phyloP scores from a whole-genome alignment of 2,113 vertebrate genomes.

The Ursus arctos region DNA sequence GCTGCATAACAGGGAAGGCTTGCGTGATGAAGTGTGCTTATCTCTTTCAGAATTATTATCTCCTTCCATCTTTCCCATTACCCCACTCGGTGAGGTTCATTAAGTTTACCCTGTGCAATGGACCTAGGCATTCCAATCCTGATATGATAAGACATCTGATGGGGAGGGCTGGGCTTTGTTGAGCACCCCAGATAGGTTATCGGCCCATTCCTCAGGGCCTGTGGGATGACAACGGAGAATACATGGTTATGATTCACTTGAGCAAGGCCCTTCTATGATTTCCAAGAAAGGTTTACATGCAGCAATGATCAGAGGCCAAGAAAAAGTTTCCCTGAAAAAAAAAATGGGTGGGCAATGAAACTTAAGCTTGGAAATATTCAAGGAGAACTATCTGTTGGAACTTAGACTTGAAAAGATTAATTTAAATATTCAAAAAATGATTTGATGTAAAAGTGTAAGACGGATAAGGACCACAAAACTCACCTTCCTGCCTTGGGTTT shows the following conservation, averaged over 20 bases:
- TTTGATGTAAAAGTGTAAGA: neutral
- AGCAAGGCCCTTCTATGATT: neutral
- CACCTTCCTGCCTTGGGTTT: neutral
- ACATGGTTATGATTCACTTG: neutral
- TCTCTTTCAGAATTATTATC: constrained; percentile 9
- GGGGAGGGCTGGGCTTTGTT: neutral
- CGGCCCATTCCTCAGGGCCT: neutral
- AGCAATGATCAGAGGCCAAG: neutral
- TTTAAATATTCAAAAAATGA: neutral
- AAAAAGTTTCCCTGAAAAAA: neutral
- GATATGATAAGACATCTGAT: neutral
- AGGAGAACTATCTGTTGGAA: neutral
- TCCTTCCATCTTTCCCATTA: neutral
- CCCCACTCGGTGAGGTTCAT: neutral
- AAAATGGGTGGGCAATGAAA: neutral
- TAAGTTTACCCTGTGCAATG: neutral
- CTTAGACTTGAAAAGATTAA: neutral
- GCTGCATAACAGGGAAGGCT: neutral
- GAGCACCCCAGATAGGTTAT: neutral
- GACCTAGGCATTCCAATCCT: neutral
- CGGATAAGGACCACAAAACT: neutral
- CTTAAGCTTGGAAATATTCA: neutral
- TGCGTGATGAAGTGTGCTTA: neutral
- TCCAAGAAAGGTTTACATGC: neutral
- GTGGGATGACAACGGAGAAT: neutral